Conservation (phyloP, 2,888 invertebrate genomes). For the Allolobophora icterica region DNA sequence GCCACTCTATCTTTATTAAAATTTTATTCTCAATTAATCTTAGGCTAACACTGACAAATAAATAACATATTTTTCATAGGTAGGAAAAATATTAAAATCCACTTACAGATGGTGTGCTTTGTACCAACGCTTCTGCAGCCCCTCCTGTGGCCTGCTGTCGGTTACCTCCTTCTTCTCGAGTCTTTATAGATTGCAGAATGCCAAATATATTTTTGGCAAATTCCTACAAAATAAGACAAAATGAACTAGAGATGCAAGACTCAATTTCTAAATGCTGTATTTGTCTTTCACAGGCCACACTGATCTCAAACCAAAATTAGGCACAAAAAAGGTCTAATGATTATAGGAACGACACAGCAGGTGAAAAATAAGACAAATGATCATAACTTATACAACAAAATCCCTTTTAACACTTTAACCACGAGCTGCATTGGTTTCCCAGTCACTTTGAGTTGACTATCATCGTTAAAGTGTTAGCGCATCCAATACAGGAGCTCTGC, state of each 20-base stretch:
- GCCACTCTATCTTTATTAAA: neutral
- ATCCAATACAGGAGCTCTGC: too few species aligned
- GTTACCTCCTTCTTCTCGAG: slow-evolving; percentile 82
- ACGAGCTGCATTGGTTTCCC: too few species aligned
- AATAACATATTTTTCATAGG: neutral
- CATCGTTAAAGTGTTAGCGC: too few species aligned
- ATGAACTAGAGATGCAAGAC: neutral
- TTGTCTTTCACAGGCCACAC: too few species aligned
- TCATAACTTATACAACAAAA: too few species aligned
- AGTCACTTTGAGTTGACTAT: too few species aligned
- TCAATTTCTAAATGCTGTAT: neutral
- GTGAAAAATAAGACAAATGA: too few species aligned
- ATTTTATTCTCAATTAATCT: neutral
- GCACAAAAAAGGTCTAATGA: neutral
- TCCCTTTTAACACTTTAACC: too few species aligned
- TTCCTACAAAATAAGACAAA: slow-evolving; percentile 68
- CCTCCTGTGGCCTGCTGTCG: slow-evolving; percentile 17
- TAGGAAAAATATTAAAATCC: neutral
- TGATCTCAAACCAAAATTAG: too few species aligned
- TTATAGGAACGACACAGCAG: neutral
- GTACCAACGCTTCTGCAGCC: neutral
- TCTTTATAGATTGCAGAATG: slow-evolving; percentile 86
- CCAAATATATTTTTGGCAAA: slow-evolving; percentile 93
- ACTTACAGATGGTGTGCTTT: slow-evolving; percentile 12
- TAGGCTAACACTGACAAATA: neutral